Base-by-base conservation (phyloP, 2,113 vertebrate species). In the Ophiodon elongatus region DNA sequence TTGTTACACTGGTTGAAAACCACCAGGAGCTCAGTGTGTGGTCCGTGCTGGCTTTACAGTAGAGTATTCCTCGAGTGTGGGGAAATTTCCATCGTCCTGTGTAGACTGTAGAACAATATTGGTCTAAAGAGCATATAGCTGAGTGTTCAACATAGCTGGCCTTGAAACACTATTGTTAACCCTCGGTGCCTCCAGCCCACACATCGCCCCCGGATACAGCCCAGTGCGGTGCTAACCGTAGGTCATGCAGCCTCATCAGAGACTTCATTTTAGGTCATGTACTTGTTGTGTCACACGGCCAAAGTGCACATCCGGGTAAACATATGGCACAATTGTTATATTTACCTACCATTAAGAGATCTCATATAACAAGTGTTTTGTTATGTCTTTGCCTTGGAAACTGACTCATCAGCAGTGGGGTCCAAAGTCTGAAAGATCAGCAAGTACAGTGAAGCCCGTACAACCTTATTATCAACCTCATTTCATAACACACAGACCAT, bases 31-130 rank as follows among this genome's bases (percentile, higher is more conserved):
- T 65, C 82, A 5, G 86, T 92, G 93, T 91, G 94, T 94, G 93
- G 93, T 91, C 92, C 52, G 4, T 1, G 27, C 82, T 17, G 74
- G 64, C 41, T 91, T 63, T 85, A 77, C 79, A 63, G 69, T 56
- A 75, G 76, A 79, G 85, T 87, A 86, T 88, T 86, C 83, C 86
- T 93, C 69, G 52, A 85, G 79, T n/a, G 41, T 39, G 76, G 75
- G 73, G 57, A 87, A 87, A 76, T 92, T 90, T 93, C 90, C 92
- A 85, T 79, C 81, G 88, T 74, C 73, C 73, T 71, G 69, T 59
- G 79, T 76, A 90, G 91, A 92, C 91, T 70, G 79, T 85, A 62
- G 69, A 91, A 94, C 83, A 94, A 94, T 92, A 94, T 94, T 94
- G 66, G 82, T 92, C 90, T 89, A 90, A 91, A 82, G 80, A 78